A percentile compares a stretch with the other conserved stretches of the same genome.
These are phyloP conservation scores for Penaeus indicus DNA, from an alignment of 1,140 invertebrate species.

Conservation along the genomic window DNA sequence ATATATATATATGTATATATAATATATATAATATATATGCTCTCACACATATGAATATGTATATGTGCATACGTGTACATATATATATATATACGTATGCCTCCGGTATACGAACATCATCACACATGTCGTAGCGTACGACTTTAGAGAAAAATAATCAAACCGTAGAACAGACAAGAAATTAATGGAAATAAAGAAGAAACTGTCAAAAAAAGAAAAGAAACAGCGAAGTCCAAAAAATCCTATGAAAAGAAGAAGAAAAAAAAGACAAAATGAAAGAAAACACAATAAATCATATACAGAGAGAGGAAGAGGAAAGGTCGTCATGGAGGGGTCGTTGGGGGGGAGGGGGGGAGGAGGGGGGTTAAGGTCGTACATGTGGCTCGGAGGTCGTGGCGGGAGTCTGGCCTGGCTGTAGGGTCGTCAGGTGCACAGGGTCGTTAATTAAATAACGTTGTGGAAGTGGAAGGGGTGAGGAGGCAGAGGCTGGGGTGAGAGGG, in stretches of 20 bases:
- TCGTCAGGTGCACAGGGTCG: too few relatives aligned
- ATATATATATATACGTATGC: not conserved
- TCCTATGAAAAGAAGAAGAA: not conserved
- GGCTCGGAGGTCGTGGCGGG: too few relatives aligned
- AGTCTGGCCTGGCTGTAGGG: too few relatives aligned
- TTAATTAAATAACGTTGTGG: not conserved
- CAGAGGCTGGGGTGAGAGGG: constrained; percentile 5
- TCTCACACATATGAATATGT: not conserved
- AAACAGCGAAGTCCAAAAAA: not conserved
- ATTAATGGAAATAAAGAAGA: not conserved
- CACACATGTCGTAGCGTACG: too few relatives aligned
- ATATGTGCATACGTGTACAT: not conserved
- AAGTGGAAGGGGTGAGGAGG: constrained; percentile 1
- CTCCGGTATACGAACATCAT: too few relatives aligned
- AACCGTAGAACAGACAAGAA: not conserved
- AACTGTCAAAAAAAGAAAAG: not conserved
- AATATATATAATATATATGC: too few relatives aligned
- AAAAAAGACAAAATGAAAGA: constrained; percentile 2
- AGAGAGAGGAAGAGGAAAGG: too few relatives aligned
- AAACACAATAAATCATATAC: too few relatives aligned
- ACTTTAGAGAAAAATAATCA: not conserved
- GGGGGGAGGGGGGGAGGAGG: too few relatives aligned
- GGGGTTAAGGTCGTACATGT: too few relatives aligned
- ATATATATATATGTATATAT: not conserved
- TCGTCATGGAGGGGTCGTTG: too few relatives aligned